A percentile compares a stretch with the other conserved stretches of the same genome.
phyloP scores from a whole-genome alignment of 2,888 invertebrate genomes.

The Machimus atricapillus region DNA sequence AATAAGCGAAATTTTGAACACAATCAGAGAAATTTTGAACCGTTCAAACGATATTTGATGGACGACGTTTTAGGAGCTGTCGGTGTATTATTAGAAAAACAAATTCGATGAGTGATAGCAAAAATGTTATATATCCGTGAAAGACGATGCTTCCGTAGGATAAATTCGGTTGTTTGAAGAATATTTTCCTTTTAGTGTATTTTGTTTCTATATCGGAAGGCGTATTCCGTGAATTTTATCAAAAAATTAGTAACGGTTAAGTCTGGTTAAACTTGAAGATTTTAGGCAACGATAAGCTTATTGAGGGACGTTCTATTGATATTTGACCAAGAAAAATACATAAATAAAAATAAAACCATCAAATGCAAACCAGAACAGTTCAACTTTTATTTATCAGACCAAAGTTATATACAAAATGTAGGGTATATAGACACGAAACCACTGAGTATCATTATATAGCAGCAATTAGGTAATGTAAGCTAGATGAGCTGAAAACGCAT shows the following conservation, averaged over 20 bases:
- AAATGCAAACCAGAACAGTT: background rate
- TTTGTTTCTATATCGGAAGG: background rate
- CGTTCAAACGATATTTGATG: background rate
- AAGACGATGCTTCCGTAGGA: slow-evolving; percentile 27
- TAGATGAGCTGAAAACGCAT: background rate
- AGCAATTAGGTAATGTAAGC: background rate
- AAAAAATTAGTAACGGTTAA: background rate
- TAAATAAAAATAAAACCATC: background rate
- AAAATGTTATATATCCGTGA: slow-evolving; percentile 10
- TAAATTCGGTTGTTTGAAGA: slow-evolving; percentile 22
- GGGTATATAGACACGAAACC: background rate
- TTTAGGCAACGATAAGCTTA: background rate
- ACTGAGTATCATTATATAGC: background rate
- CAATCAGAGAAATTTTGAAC: background rate
- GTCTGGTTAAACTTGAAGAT: background rate
- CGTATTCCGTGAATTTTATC: background rate
- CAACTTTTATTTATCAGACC: background rate
- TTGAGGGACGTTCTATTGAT: background rate
- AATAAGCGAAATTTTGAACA: background rate
- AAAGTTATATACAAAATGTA: background rate
- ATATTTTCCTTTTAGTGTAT: background rate
- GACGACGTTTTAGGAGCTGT: background rate
- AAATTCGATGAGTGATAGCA: slow-evolving; percentile 5
- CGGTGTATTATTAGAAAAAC: background rate
- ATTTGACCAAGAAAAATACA: background rate